Base-by-base conservation (phyloP, 1,140 invertebrate genomes). In the Diorhabda sublineata region DNA sequence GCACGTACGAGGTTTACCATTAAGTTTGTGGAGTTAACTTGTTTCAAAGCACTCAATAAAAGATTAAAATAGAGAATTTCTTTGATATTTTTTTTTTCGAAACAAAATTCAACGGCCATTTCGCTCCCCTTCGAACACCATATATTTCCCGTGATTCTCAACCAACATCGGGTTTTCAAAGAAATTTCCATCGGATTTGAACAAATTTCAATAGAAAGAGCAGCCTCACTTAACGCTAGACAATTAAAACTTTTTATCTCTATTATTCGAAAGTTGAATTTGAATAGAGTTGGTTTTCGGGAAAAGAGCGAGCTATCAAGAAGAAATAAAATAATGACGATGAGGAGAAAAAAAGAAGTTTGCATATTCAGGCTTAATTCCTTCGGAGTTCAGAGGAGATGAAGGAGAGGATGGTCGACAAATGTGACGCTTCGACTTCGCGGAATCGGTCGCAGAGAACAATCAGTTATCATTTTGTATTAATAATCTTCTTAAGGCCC, bases 401-500 rank as follows among this genome's bases (percentile, higher is more conserved):
- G 61, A 47, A 56, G 64, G 64, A 69, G 67, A 72, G 64, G 67
- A 64, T 69, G 66, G 60, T 61, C 71, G 71, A 69, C 71, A 72
- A 72, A 72, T 69, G 71, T 72, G 68, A 69, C 71, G 68, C 61
- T 66, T 52, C 57, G 64, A 57, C 67, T 61, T 69, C 64, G 64
- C 64, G 58, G 11, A 60, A 52, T 6, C 6, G 47, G 6, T 52
- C 6, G 47, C n/a, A 8, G 47, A 52, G 47, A 67, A 71, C 72
- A 74, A 74, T 77, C 72, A 77, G 74, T 77, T 77, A 74, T 74
- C 74, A 75, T 74, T 72, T 70, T 66, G 71, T 74, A 73, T 74
- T 75, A 71, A 77, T 77, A 75, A 77, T 73, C 74, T 52, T 52
- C 47, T 6, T 8, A n/a, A n/a, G n/a, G 4, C 47, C 47, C 3